phyloP scores from a whole-genome alignment of 2,113 vertebrate genomes.

The Chaetorhynchus papuensis region DNA sequence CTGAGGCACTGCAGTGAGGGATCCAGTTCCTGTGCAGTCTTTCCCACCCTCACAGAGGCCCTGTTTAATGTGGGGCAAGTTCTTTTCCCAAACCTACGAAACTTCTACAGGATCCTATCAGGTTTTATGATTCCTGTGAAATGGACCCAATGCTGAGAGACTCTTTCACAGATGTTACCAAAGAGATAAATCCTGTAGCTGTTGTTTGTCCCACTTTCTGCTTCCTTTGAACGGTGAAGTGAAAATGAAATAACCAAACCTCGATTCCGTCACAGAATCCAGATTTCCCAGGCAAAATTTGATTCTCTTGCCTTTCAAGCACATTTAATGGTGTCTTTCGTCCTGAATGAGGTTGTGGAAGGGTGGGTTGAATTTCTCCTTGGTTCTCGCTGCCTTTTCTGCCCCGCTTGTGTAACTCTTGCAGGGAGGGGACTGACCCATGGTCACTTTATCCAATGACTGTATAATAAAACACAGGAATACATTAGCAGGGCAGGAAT shows the following conservation, averaged over 20 bases:
- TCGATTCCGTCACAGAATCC: neutral
- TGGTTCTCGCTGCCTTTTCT: neutral
- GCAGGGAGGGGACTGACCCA: neutral
- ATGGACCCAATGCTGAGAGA: neutral
- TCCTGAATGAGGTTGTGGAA: neutral
- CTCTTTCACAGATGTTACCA: constrained; percentile 11
- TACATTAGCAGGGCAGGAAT: neutral
- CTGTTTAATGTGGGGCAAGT: neutral
- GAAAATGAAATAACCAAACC: constrained; percentile 4
- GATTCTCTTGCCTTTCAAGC: constrained; percentile 20
- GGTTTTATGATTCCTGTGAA: neutral
- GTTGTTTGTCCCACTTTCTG: neutral
- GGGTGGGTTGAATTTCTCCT: neutral
- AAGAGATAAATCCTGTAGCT: constrained; percentile 34
- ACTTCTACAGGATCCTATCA: neutral
- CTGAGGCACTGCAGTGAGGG: neutral
- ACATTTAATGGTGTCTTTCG: neutral
- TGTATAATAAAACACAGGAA: neutral
- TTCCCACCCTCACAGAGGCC: neutral
- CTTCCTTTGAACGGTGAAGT: neutral
- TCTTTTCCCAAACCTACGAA: neutral
- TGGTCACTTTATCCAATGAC: neutral
- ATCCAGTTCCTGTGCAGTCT: neutral
- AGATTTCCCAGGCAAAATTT: neutral
- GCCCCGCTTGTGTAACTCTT: neutral